Evolutionary conservation across 2,797 vertebrate genomes (phyloP), one percentile per base, ranked within the genome.

Genomic region (Danio aesculapii): DNA sequence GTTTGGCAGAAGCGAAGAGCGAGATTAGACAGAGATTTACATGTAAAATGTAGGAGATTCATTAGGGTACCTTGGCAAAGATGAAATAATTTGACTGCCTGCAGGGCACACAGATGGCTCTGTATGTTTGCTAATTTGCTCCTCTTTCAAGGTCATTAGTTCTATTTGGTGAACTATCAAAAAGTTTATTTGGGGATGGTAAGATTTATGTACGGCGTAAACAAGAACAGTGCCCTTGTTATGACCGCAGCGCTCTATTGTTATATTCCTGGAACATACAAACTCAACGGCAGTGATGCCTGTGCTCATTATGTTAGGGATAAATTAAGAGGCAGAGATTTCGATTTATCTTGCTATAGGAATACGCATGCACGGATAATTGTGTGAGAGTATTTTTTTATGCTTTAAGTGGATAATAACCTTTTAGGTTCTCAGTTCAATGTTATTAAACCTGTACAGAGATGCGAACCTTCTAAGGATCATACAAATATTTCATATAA

Each of bases 51-150:
- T 89, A 93, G 85, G 90, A 93, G 92, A 91, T 94, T 94, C 93
- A 94, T 95, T 95, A 94, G 92, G 88, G 90, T 94, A 95, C 93
- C 93, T 94, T 94, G 94, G 93, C 93, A 93, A 93, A 93, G 92
- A 94, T 90, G 63, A 92, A 94, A 92, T 93, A 90, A 92, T 94
- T 92, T 83, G 88, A 89, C 90, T 94, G 92, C 94, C 93, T 92
- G 92, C 93, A 16, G 93, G 94, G 93, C 92, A 93, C 93, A 93
- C 93, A 95, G 93, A 94, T 95, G 94, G 94, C 92, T 93, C 91
- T 93, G 92, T 92, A 91, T 93, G 91, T 94, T 95, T 94, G 93
- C 92, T 94, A 93, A 95, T 95, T 94, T 94, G 93, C 91, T 93
- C 91, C 91, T 92, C 90, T 93, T 93, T 94, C 94, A 94, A 94